Percentiles rank a stretch among this genome's conserved stretches.
These are phyloP conservation scores for Echinometra lucunter DNA, from an alignment of 53 echinoderm and acorn worm genomes.

Conservation along the genomic window DNA sequence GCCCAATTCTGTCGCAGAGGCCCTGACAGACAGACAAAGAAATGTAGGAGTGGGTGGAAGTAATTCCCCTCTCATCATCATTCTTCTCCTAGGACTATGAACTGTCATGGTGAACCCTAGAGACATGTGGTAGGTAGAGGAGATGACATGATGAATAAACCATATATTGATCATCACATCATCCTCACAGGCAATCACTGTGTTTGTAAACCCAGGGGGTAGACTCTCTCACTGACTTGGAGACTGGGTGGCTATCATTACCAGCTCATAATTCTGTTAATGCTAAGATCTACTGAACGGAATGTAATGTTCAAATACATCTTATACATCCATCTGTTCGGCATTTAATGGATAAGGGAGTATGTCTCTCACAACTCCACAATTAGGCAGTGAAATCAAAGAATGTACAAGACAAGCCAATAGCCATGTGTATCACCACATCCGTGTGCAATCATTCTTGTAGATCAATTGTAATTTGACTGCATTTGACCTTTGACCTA, in stretches of 20 bases:
- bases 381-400: neutral
- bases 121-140: neutral
- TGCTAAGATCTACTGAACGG: neutral
- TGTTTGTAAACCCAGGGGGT: neutral
- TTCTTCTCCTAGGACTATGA: neutral
- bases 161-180: conserved; percentile 19
- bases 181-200: neutral
- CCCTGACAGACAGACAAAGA: neutral
- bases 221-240: neutral
- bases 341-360: too few relatives aligned
- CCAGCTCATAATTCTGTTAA: neutral
- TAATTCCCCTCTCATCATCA: neutral
- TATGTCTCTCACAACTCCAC: too few relatives aligned
- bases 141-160: neutral
- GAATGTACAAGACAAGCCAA: neutral
- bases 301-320: neutral
- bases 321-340: neutral
- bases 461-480: too few relatives aligned
- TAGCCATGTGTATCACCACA: too few relatives aligned
- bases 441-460: too few relatives aligned
- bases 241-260: conserved; percentile 11
- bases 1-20: neutral
- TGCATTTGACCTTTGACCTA: too few relatives aligned
- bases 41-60: neutral
- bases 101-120: neutral